phyloP scores from a whole-genome alignment of 2,888 invertebrate genomes.

The Heliothis peltigera region DNA sequence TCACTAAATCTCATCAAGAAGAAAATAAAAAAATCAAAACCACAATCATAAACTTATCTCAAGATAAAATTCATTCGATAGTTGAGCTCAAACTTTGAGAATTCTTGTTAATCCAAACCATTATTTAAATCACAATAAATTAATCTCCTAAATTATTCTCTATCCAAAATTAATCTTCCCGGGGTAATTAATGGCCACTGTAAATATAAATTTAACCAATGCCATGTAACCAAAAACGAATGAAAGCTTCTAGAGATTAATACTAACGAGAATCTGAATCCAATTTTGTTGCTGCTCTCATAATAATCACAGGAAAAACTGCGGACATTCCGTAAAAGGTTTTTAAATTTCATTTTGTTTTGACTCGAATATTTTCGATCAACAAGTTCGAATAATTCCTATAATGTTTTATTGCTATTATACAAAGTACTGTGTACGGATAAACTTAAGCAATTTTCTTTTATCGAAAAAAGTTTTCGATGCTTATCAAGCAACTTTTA shows the following conservation, averaged over 20 bases:
- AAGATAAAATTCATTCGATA: slow-evolving; percentile 4
- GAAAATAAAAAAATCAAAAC: slow-evolving; percentile 6
- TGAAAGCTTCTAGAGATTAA: slow-evolving; percentile 58
- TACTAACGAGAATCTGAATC: slow-evolving; percentile 47
- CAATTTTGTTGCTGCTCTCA: slow-evolving; percentile 33
- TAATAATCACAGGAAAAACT: slow-evolving; percentile 25
- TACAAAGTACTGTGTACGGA: neutral
- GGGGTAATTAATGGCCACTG: slow-evolving; percentile 71
- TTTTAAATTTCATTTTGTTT: slow-evolving; percentile 20
- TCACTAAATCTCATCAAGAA: neutral
- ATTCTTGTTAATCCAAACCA: slow-evolving; percentile 50
- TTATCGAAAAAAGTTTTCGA: slow-evolving; percentile 22
- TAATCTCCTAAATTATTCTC: slow-evolving; percentile 63
- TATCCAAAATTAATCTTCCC: slow-evolving; percentile 67
- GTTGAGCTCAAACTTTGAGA: slow-evolving; percentile 30
- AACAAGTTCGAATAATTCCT: slow-evolving; percentile 5
- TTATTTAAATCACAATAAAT: slow-evolving; percentile 64
- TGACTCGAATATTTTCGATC: slow-evolving; percentile 10
- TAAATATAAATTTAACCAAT: slow-evolving; percentile 70
- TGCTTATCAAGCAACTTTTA: slow-evolving; percentile 20
- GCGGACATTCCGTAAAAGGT: slow-evolving; percentile 3
- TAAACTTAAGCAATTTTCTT: neutral
- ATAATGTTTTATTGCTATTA: slow-evolving; percentile 4
- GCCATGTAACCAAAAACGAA: slow-evolving; percentile 66
- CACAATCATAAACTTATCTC: slow-evolving; percentile 18